Percentiles rank a stretch among this genome's conserved stretches.
phyloP scores from a whole-genome alignment of 2,113 vertebrate genomes.

The Nibea coibor region DNA sequence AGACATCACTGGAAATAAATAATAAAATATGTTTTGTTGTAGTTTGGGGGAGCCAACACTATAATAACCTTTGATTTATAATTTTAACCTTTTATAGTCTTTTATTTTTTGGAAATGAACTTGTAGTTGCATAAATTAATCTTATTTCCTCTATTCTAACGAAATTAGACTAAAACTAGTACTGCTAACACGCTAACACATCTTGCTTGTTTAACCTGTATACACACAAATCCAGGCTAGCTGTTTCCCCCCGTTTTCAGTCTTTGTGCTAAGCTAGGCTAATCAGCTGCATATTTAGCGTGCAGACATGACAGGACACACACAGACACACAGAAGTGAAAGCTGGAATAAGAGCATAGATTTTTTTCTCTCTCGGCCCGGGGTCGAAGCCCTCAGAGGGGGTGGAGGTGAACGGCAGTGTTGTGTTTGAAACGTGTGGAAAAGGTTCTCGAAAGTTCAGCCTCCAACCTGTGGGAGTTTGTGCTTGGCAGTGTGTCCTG shows the following conservation, averaged over 20 bases:
- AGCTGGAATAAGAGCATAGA: conserved; percentile 5
- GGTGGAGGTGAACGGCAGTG: conserved; percentile 14
- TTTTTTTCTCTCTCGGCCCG: not conserved
- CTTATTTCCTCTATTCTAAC: not conserved
- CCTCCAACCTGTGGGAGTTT: conserved; percentile 53
- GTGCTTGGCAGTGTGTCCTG: conserved; percentile 30
- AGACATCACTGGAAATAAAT: too few species aligned
- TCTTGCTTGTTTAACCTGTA: not conserved
- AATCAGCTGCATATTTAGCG: not conserved
- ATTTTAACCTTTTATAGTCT: too few species aligned
- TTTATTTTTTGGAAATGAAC: too few species aligned
- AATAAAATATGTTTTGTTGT: too few species aligned
- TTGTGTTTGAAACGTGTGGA: conserved; percentile 57
- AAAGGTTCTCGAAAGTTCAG: conserved; percentile 66
- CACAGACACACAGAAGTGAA: not conserved
- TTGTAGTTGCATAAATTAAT: too few species aligned
- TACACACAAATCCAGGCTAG: not conserved
- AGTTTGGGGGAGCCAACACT: too few species aligned
- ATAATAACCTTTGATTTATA: too few species aligned
- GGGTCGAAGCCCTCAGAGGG: conserved; percentile 24
- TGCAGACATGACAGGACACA: not conserved
- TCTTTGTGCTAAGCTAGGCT: conserved; percentile 1
- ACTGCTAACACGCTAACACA: too few species aligned
- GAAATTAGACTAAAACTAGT: too few species aligned
- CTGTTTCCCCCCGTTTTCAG: not conserved